phyloP scores from a whole-genome alignment of 2,113 vertebrate genomes.

The Calcarius ornatus region DNA sequence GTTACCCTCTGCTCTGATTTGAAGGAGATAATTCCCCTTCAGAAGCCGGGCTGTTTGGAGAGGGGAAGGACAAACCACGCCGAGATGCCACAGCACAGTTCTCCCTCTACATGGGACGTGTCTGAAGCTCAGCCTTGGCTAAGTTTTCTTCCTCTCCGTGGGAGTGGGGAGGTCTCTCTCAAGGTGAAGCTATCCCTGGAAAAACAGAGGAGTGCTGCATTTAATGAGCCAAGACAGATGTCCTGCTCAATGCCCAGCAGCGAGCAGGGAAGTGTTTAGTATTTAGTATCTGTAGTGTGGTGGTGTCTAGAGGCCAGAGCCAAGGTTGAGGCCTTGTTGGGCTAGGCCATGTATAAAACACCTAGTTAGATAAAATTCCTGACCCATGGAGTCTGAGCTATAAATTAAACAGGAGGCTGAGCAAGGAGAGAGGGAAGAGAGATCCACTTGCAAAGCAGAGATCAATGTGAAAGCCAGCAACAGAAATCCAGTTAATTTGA shows the following conservation, averaged over 20 bases:
- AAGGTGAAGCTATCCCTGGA: conserved; percentile 42
- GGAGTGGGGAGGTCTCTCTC: conserved; percentile 11
- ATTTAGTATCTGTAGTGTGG: not conserved
- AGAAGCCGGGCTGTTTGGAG: not conserved
- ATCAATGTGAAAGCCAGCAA: not conserved
- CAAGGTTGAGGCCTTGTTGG: conserved; percentile 31
- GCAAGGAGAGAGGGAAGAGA: not conserved
- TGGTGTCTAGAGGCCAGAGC: not conserved
- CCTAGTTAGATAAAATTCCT: conserved; percentile 38
- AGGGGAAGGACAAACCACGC: not conserved
- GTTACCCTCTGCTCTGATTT: conserved; percentile 75
- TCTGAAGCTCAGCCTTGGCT: not conserved
- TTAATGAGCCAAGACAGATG: conserved; percentile 58
- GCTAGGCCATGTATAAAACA: conserved; percentile 39
- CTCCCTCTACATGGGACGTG: not conserved
- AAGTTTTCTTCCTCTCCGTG: not conserved
- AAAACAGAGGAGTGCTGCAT: conserved; percentile 32
- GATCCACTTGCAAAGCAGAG: not conserved
- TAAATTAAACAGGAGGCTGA: conserved; percentile 41
- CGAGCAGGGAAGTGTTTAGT: not conserved
- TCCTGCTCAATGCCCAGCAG: not conserved
- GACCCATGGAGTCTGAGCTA: not conserved
- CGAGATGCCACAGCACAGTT: rapidly evolving
- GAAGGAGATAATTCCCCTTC: conserved; percentile 62
- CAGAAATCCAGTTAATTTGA: not conserved